Conservation (phyloP, 2,888 invertebrate species). For the Sipha maydis region DNA sequence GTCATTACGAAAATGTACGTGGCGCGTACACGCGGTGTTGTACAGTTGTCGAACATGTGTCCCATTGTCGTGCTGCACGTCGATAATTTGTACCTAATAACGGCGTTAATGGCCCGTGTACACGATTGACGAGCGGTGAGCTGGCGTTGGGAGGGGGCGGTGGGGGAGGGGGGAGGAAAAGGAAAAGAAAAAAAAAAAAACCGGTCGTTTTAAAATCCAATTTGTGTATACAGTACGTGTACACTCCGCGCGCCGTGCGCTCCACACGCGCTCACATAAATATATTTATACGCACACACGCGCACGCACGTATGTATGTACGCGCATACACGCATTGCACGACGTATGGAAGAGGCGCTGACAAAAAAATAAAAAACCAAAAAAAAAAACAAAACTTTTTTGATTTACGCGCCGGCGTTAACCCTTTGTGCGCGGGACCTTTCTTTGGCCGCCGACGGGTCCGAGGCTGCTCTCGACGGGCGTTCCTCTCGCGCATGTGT, state of each 20-base stretch:
- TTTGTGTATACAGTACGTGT: background rate
- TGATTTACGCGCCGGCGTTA: conserved; percentile 62
- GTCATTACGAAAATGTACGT: conserved; percentile 13
- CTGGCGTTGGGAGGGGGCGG: background rate
- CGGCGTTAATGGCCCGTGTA: conserved; percentile 54
- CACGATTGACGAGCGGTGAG: conserved; percentile 18
- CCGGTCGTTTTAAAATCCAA: conserved; percentile 60
- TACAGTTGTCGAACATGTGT: conserved; percentile 48
- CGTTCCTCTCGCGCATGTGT: background rate
- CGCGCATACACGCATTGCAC: background rate
- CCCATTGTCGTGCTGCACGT: conserved; percentile 46
- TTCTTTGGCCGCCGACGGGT: background rate
- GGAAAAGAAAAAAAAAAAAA: background rate
- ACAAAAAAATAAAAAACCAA: background rate
- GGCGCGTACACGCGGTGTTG: background rate
- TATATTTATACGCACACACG: background rate
- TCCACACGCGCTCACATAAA: background rate
- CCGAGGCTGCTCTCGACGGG: conserved; percentile 33
- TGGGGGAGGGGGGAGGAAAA: no score
- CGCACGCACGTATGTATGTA: background rate
- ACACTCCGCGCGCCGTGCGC: background rate
- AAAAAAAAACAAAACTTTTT: conserved; percentile 27
- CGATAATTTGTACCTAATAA: conserved; percentile 60
- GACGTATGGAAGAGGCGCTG: background rate
- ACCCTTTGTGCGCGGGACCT: conserved; percentile 44